Evolutionary conservation across 2,888 invertebrate genomes (phyloP).

Genomic region (Sisyra terminalis): DNA sequence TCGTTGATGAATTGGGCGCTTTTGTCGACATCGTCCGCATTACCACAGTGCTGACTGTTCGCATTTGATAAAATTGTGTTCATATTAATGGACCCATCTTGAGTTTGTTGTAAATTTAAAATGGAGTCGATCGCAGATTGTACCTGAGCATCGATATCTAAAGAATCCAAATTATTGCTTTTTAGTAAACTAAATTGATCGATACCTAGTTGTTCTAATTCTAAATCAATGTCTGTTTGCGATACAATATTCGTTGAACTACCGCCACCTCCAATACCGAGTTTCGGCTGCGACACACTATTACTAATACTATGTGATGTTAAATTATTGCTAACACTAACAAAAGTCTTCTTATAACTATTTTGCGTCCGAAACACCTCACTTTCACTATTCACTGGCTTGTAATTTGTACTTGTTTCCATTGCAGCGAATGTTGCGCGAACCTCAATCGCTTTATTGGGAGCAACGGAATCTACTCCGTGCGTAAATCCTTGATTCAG

Average conservation of each 20-base stretch:
- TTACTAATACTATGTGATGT: not conserved
- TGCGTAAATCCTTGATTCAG: not conserved
- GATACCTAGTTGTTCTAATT: not conserved
- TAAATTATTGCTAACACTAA: conserved; percentile 1
- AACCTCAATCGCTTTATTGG: not conserved
- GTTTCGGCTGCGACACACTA: not conserved
- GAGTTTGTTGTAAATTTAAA: conserved; percentile 45
- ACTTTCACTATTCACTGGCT: conserved; percentile 6
- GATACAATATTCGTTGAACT: not conserved
- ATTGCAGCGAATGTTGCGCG: not conserved
- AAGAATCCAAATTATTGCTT: too few relatives aligned
- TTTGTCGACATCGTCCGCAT: conserved; percentile 2
- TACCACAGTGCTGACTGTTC: not conserved
- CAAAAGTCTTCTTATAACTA: not conserved
- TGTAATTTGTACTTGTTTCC: conserved; percentile 6
- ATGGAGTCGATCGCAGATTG: conserved; percentile 69
- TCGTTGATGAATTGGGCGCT: conserved; percentile 5
- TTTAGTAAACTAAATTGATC: conserved; percentile 2
- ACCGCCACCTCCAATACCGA: not conserved
- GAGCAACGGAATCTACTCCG: not conserved
- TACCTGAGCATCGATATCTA: conserved; percentile 55
- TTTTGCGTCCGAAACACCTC: conserved; percentile 8
- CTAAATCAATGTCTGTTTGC: conserved; percentile 1
- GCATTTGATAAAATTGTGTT: conserved; percentile 2
- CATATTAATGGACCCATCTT: conserved; percentile 11